A percentile compares a stretch with the other conserved stretches of the same genome.
Conservation (phyloP, 2,797 vertebrate species). For the Neoniphon sammara region DNA sequence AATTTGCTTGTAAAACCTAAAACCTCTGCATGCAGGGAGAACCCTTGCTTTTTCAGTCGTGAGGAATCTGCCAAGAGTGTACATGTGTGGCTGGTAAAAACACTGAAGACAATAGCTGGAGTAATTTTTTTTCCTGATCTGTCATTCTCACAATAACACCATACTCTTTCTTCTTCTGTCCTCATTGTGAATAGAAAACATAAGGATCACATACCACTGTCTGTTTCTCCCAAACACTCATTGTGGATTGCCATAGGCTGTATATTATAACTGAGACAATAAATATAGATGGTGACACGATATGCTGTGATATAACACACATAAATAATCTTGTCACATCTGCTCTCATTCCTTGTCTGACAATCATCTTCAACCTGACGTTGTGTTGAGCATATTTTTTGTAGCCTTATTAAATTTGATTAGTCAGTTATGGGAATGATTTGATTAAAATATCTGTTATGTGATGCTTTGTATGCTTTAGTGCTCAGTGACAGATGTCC, state of each 20-base stretch:
- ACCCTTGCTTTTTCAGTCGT: background rate
- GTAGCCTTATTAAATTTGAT: constrained; percentile 23
- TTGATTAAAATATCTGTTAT: constrained; percentile 17
- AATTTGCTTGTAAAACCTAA: background rate
- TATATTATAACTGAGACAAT: constrained; percentile 42
- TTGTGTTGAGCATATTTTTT: constrained; percentile 5
- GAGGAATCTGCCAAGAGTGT: constrained; percentile 3
- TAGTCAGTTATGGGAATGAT: background rate
- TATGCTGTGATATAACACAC: constrained; percentile 25
- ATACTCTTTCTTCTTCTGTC: background rate
- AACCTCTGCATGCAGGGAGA: background rate
- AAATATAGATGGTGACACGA: constrained; percentile 46
- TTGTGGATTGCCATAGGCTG: constrained; percentile 40
- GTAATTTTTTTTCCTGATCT: background rate
- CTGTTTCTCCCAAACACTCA: constrained; percentile 33
- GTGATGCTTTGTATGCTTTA: constrained; percentile 1
- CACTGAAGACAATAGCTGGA: constrained; percentile 21
- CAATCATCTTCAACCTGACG: constrained; percentile 3
- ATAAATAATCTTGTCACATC: constrained; percentile 45
- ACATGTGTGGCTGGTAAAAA: constrained; percentile 5
- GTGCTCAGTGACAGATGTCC: background rate
- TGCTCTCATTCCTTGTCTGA: constrained; percentile 18
- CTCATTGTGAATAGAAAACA: constrained; percentile 43
- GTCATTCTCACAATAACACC: constrained; percentile 8
- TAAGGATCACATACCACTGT: constrained; percentile 40